A percentile compares a stretch with the other conserved stretches of the same genome.
Evolutionary conservation across 2,888 invertebrate species (phyloP).

Genomic region (Drosophila longiperda): DNA sequence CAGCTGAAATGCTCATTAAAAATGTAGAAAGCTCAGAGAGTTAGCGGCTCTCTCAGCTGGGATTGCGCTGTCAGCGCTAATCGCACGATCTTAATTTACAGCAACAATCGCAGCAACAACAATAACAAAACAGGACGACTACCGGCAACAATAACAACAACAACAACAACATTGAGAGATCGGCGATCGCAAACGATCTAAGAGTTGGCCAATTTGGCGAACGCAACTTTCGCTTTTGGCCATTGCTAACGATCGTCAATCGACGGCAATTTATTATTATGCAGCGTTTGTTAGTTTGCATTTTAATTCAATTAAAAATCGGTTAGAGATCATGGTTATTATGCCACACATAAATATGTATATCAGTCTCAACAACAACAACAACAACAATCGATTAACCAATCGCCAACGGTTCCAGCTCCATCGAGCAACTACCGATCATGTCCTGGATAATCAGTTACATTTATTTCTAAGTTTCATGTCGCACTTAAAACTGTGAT

Average conservation of each 20-base stretch:
- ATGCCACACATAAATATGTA: slow-evolving; percentile 41
- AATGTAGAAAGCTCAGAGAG: slow-evolving; percentile 73
- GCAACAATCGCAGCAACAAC: slow-evolving; percentile 64
- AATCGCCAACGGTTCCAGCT: background rate
- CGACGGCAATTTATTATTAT: slow-evolving; percentile 79
- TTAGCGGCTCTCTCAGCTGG: slow-evolving; percentile 49
- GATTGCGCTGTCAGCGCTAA: slow-evolving; percentile 71
- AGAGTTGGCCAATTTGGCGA: slow-evolving; percentile 72
- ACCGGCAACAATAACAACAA: slow-evolving; percentile 44
- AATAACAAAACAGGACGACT: slow-evolving; percentile 57
- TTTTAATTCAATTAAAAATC: slow-evolving; percentile 82
- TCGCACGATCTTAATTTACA: slow-evolving; percentile 79
- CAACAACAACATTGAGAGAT: slow-evolving; percentile 28
- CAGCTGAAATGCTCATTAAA: slow-evolving; percentile 78
- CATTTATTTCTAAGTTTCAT: background rate
- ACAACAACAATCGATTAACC: background rate
- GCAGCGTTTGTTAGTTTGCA: slow-evolving; percentile 63
- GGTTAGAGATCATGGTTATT: slow-evolving; percentile 74
- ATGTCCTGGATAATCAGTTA: slow-evolving; percentile 1
- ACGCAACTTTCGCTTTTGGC: slow-evolving; percentile 77
- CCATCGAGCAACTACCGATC: background rate
- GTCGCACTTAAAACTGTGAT: background rate
- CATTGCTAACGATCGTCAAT: slow-evolving; percentile 75
- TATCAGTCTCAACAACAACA: background rate
- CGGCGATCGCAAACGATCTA: slow-evolving; percentile 56